Evolutionary conservation across 2,113 vertebrate genomes (phyloP).

Genomic region (Serilophus lunatus): DNA sequence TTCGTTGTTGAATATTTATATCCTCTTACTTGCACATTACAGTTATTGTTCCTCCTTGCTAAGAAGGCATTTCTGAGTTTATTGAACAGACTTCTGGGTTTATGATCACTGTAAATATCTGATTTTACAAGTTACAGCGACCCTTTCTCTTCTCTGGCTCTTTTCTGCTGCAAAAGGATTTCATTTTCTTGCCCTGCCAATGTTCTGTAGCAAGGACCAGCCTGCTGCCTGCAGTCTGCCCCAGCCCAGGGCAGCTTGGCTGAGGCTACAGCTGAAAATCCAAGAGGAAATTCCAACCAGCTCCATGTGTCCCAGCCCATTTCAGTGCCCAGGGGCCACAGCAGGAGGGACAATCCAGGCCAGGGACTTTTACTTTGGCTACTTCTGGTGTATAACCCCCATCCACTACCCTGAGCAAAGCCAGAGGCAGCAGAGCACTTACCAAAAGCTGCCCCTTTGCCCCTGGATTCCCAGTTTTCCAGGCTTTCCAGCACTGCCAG

Average conservation of each 20-base stretch:
- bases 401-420: not conserved
- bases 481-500: not conserved
- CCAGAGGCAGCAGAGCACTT: not conserved
- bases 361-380: not conserved
- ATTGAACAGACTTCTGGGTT: not conserved
- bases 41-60: not conserved
- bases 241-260: not conserved
- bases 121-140: conserved; percentile 12
- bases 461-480: not conserved
- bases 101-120: not conserved
- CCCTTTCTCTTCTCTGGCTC: not conserved
- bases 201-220: not conserved
- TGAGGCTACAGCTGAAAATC: not conserved
- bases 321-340: not conserved
- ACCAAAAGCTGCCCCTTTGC: not conserved
- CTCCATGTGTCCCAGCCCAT: not conserved
- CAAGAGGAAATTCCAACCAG: not conserved
- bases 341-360: not conserved
- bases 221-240: not conserved
- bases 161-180: not conserved
- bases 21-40: not conserved
- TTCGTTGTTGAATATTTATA: conserved; percentile 36
- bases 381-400: not conserved
- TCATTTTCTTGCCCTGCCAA: not conserved
- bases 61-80: conserved; percentile 1